Evolutionary conservation across 30 jellyfish, hydroid and myxozoan genomes (phyloP).

Genomic region (Cassiopea andromeda): DNA sequence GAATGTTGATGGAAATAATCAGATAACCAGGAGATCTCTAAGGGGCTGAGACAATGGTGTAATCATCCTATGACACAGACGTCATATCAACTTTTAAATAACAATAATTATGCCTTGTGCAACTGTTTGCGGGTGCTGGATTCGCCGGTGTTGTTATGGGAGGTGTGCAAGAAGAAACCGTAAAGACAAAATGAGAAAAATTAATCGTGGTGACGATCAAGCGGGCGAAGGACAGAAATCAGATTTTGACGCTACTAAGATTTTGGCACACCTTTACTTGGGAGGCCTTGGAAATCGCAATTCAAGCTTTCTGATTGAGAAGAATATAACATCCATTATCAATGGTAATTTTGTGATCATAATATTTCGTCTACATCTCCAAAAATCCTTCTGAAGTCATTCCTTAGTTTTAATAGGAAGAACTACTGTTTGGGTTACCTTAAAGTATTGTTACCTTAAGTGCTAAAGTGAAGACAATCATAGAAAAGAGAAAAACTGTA

Average conservation of each 20-base stretch:
- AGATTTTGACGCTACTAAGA: conserved; percentile 34
- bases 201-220: not conserved
- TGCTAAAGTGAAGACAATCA: too few relatives aligned
- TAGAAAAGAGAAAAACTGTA: too few relatives aligned
- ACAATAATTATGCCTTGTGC: not conserved
- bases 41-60: not conserved
- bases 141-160: not conserved
- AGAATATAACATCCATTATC: conserved; percentile 31
- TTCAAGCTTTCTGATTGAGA: conserved; percentile 32
- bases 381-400: too few relatives aligned
- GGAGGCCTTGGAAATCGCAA: conserved; percentile 69
- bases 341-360: conserved; percentile 52
- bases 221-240: not conserved
- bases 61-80: not conserved
- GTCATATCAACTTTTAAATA: not conserved
- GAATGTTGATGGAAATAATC: too few relatives aligned
- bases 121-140: not conserved
- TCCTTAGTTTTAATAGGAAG: too few relatives aligned
- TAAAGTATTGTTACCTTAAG: too few relatives aligned
- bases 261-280: conserved; percentile 34
- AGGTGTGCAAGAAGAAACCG: not conserved
- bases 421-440: too few relatives aligned
- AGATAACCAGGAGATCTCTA: not conserved
- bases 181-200: not conserved
- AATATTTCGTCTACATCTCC: too few relatives aligned